These are phyloP conservation scores for Porphyrio hochstetteri DNA, from an alignment of 2,113 vertebrate species.

Conservation along the genomic window DNA sequence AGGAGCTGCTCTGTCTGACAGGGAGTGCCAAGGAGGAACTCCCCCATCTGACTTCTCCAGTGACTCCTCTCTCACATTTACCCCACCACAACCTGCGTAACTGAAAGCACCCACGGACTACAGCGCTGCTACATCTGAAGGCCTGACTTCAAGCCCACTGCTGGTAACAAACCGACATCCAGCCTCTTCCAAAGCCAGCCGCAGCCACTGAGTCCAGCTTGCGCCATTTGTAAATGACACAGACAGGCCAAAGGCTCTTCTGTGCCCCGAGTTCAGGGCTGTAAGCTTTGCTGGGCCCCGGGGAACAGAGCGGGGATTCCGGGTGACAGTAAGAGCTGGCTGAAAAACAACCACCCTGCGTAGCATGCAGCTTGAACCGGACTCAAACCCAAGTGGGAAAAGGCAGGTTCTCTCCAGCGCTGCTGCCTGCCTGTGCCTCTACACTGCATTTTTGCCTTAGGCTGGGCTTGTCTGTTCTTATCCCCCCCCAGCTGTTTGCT, in stretches of 20 bases:
- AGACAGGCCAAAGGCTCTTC: not conserved
- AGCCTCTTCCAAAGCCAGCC: slow-evolving; percentile 8
- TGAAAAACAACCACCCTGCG: not conserved
- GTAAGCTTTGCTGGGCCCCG: accelerated
- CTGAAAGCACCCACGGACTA: not conserved
- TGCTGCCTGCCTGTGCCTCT: not conserved
- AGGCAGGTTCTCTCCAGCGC: not conserved
- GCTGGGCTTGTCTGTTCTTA: not conserved
- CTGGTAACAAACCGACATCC: not conserved
- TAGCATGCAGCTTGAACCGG: not conserved
- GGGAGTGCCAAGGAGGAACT: not conserved
- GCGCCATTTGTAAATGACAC: not conserved
- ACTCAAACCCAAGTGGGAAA: not conserved
- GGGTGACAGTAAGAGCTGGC: not conserved
- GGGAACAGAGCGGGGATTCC: not conserved
- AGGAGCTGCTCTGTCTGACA: not conserved
- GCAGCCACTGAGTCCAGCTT: not conserved
- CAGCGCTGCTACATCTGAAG: not conserved
- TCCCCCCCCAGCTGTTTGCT: slow-evolving; percentile 2
- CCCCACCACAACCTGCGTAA: not conserved
- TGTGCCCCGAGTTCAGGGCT: not conserved
- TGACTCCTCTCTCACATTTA: not conserved
- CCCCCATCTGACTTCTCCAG: not conserved
- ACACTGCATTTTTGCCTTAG: not conserved
- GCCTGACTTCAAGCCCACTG: not conserved